Evolutionary conservation across 2,888 invertebrate species (phyloP).

Genomic region (Drosophila austrosaltans): DNA sequence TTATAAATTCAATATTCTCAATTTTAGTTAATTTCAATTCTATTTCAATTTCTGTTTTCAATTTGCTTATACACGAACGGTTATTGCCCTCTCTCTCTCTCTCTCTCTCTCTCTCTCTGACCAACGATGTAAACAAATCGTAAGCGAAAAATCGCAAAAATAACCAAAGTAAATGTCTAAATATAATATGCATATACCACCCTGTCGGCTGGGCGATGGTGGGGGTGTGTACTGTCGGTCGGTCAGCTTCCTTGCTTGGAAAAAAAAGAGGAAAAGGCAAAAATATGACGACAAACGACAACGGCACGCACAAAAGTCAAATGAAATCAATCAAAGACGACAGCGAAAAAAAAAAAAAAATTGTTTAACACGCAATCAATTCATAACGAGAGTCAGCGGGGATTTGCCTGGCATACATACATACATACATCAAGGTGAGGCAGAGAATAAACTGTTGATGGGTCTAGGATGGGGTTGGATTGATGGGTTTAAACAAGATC

Average conservation of each 20-base stretch:
- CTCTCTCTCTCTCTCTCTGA: neutral
- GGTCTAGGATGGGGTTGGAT: constrained; percentile 15
- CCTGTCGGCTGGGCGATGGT: neutral
- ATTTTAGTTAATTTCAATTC: constrained; percentile 7
- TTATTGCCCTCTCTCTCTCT: constrained; percentile 1
- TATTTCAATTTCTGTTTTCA: constrained; percentile 12
- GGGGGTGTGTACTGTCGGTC: neutral
- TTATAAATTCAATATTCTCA: neutral
- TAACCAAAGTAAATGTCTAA: constrained; percentile 37
- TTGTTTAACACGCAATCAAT: constrained; percentile 73
- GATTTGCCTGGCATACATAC: constrained; percentile 42
- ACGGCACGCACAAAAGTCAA: constrained; percentile 39
- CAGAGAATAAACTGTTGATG: constrained; percentile 18
- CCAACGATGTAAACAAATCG: constrained; percentile 34
- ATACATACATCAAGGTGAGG: constrained; percentile 49
- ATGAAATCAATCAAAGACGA: constrained; percentile 69
- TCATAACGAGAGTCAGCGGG: constrained; percentile 22
- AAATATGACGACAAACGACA: constrained; percentile 36
- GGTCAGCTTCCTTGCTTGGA: constrained; percentile 14
- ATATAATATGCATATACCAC: constrained; percentile 28
- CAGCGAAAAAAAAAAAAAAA: constrained; percentile 1
- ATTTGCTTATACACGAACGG: constrained; percentile 5
- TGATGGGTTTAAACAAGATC: constrained; percentile 36
- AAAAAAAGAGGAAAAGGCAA: neutral
- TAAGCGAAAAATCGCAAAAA: constrained; percentile 4